Evolutionary conservation across 2,888 invertebrate species (phyloP).

Genomic region (Pogonocherus hispidulus): DNA sequence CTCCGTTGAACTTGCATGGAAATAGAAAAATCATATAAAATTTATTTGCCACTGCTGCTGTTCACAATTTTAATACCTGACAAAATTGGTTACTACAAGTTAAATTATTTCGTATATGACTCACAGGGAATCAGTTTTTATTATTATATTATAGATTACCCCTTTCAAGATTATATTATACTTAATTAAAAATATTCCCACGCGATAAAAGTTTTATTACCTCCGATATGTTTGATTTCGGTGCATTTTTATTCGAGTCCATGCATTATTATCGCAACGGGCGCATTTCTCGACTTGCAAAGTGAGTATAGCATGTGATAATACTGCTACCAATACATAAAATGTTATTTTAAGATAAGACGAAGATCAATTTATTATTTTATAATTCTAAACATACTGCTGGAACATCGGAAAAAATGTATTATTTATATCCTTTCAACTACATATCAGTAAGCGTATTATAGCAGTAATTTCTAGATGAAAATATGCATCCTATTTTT

Average conservation of each 20-base stretch:
- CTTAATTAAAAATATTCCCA: constrained; percentile 18
- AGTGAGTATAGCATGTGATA: background rate
- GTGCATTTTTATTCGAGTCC: background rate
- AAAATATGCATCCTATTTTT: too few species aligned
- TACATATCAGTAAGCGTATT: too few species aligned
- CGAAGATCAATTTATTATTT: too few species aligned
- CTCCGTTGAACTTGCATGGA: background rate
- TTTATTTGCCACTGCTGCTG: background rate
- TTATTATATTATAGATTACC: too few species aligned
- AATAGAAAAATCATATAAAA: background rate
- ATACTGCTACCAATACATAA: constrained; percentile 67
- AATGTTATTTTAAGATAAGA: background rate
- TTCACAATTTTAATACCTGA: background rate
- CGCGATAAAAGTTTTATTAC: constrained; percentile 31
- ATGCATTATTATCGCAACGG: background rate
- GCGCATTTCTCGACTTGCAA: background rate
- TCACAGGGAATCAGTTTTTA: background rate
- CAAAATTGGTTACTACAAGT: background rate
- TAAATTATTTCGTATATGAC: background rate
- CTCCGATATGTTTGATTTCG: background rate
- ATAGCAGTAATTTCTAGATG: too few species aligned
- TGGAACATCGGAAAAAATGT: too few species aligned
- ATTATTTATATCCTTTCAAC: too few species aligned
- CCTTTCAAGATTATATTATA: too few species aligned
- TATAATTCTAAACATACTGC: too few species aligned